Conservation (phyloP, 2,113 vertebrate genomes). For the Sciurus niger region DNA sequence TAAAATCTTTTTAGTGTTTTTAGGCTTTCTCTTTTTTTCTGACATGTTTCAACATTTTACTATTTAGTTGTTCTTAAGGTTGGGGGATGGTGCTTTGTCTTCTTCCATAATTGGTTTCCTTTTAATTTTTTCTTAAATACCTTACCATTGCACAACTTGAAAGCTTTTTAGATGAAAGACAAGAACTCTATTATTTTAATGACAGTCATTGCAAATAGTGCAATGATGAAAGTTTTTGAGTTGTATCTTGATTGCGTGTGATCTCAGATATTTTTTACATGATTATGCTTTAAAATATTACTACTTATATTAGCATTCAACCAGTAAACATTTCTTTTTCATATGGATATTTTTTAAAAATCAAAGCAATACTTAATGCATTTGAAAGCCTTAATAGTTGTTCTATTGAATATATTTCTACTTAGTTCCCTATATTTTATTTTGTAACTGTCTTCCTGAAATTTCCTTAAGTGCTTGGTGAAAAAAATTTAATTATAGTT, state of each 20-base stretch:
- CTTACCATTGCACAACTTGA: slow-evolving; percentile 70
- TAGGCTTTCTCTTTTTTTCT: slow-evolving; percentile 64
- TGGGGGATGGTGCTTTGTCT: slow-evolving; percentile 57
- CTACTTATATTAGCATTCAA: slow-evolving; percentile 76
- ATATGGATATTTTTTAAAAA: slow-evolving; percentile 81
- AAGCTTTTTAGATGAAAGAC: slow-evolving; percentile 84
- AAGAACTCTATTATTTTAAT: slow-evolving; percentile 81
- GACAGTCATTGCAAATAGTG: slow-evolving; percentile 76
- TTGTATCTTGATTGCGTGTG: slow-evolving; percentile 83
- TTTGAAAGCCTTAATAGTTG: slow-evolving; percentile 82
- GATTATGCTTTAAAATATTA: slow-evolving; percentile 80
- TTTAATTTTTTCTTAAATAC: slow-evolving; percentile 74
- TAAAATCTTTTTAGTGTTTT: slow-evolving; percentile 36
- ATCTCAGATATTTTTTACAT: slow-evolving; percentile 84
- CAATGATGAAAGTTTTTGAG: slow-evolving; percentile 89
- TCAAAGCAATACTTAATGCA: slow-evolving; percentile 87
- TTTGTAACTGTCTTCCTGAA: slow-evolving; percentile 71
- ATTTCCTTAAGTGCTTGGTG: slow-evolving; percentile 72
- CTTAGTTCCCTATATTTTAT: slow-evolving; percentile 76
- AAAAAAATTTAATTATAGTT: slow-evolving; percentile 36
- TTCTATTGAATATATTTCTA: slow-evolving; percentile 74
- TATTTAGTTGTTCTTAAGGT: slow-evolving; percentile 39
- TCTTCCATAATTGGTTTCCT: slow-evolving; percentile 74
- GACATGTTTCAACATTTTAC: slow-evolving; percentile 46
- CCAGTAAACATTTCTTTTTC: slow-evolving; percentile 80